Percentiles rank a stretch among this genome's conserved stretches.
phyloP scores from a whole-genome alignment of 2,113 vertebrate genomes.

The Cephalopterus ornatus region DNA sequence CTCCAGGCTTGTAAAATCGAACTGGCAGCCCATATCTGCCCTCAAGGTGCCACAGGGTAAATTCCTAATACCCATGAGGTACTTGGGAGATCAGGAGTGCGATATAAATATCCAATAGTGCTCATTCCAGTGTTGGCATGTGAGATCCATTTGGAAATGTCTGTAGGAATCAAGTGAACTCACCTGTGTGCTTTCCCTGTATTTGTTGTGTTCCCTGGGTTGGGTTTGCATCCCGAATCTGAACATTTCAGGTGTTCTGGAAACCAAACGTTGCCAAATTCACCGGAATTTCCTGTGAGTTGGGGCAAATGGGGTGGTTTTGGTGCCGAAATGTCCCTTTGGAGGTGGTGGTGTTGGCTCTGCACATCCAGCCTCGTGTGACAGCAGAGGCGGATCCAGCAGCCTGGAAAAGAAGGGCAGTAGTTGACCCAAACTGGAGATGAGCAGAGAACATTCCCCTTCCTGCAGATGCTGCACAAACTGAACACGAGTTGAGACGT shows the following conservation, averaged over 20 bases:
- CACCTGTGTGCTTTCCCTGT: background rate
- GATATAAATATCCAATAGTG: background rate
- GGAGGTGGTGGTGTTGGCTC: rapidly evolving
- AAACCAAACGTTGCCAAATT: rapidly evolving
- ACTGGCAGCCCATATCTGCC: background rate
- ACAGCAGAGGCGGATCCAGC: background rate
- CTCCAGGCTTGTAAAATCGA: background rate
- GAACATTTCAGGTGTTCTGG: background rate
- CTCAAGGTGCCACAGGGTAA: background rate
- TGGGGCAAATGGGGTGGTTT: background rate
- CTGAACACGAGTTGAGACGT: background rate
- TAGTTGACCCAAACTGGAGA: background rate
- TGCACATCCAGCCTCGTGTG: rapidly evolving
- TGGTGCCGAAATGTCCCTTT: background rate
- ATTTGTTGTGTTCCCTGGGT: background rate
- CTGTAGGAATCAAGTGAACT: background rate
- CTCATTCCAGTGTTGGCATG: background rate
- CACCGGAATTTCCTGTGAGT: background rate
- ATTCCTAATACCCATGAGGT: background rate
- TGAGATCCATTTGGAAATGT: background rate
- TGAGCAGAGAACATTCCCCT: background rate
- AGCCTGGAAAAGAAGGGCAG: background rate
- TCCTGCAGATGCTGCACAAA: background rate
- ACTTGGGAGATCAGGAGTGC: background rate
- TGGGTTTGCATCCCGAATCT: background rate